These are phyloP conservation scores for Lepisosteus osseus DNA, from an alignment of 2,113 vertebrate species.

Conservation along the genomic window DNA sequence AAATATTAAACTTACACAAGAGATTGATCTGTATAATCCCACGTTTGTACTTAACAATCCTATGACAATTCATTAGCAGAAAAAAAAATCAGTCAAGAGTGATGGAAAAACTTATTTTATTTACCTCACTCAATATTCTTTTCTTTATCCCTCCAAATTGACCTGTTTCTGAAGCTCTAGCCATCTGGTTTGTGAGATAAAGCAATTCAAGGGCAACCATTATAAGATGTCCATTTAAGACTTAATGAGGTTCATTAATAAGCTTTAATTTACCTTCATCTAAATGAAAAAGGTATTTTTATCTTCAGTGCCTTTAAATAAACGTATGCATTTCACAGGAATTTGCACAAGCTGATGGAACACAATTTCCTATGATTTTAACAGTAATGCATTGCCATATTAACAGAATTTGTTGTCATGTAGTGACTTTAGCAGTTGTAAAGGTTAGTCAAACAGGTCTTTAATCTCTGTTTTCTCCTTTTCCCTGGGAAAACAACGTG, in stretches of 20 bases:
- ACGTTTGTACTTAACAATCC: no score
- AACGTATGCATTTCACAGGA: conserved; percentile 1
- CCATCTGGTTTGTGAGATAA: conserved; percentile 60
- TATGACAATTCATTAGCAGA: no score
- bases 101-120: not conserved
- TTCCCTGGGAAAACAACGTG: not conserved
- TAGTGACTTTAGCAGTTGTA: not conserved
- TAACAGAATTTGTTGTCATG: conserved; percentile 6
- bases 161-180: conserved; percentile 13
- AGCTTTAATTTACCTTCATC: conserved; percentile 57
- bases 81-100: no score
- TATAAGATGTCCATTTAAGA: conserved; percentile 49
- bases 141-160: conserved; percentile 51
- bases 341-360: not conserved
- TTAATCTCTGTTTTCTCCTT: not conserved
- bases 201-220: conserved; percentile 46
- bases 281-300: conserved; percentile 16
- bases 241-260: conserved; percentile 67
- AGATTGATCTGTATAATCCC: no score
- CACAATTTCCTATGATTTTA: not conserved
- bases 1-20: no score
- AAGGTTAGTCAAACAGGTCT: not conserved
- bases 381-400: conserved; percentile 1
- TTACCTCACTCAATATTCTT: conserved; percentile 28
- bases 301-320: conserved; percentile 5